Conservation (phyloP, 2,797 vertebrate species). For the Pangasius sanitwongsei region DNA sequence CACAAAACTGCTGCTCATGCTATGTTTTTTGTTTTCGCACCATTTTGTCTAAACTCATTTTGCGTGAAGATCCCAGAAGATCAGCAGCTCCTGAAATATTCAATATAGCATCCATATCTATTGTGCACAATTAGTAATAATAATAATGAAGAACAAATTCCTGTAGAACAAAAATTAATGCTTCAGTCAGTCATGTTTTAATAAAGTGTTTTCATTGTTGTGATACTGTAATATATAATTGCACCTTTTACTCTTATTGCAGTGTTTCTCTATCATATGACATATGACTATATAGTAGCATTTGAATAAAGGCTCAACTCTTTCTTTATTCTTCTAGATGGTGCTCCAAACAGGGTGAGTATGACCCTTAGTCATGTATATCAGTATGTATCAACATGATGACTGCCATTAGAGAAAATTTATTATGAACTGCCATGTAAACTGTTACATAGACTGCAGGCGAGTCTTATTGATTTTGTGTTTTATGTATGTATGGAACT, state of each 20-base stretch:
- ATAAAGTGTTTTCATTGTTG: neutral
- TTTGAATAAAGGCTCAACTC: neutral
- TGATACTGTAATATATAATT: neutral
- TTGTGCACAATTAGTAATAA: neutral
- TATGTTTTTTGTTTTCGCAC: neutral
- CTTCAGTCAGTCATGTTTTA: neutral
- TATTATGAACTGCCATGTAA: slow-evolving; percentile 2
- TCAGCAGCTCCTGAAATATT: neutral
- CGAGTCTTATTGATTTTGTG: slow-evolving; percentile 17
- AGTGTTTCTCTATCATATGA: neutral
- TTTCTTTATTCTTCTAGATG: slow-evolving; percentile 60
- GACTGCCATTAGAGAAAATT: slow-evolving; percentile 5
- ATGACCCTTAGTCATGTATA: neutral
- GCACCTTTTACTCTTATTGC: neutral
- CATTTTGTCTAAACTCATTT: neutral
- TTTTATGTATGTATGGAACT: slow-evolving; percentile 5
- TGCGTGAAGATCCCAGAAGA: neutral
- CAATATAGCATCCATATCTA: neutral
- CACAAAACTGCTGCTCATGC: neutral
- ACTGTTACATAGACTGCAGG: neutral
- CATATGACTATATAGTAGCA: neutral
- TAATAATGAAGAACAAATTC: neutral
- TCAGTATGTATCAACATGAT: slow-evolving; percentile 42
- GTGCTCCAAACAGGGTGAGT: slow-evolving; percentile 58
- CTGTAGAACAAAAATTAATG: neutral